Evolutionary conservation across 2,888 invertebrate genomes (phyloP).

Genomic region (Cerceris ruficornis): DNA sequence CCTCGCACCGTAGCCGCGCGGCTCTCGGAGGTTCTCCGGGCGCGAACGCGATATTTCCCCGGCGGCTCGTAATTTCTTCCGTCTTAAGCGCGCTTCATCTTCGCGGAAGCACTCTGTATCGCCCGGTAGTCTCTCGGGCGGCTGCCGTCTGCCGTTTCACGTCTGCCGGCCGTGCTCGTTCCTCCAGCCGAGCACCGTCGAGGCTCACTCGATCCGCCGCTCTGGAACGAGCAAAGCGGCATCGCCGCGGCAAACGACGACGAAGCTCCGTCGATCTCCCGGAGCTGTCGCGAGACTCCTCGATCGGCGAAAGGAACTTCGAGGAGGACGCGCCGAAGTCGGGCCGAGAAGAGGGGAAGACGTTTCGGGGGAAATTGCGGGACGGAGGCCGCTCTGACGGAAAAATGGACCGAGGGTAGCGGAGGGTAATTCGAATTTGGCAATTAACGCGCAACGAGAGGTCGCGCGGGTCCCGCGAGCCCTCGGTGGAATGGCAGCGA

Average conservation of each 20-base stretch:
- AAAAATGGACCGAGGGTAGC: too few species aligned
- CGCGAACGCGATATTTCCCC: constrained; percentile 35
- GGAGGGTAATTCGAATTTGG: not conserved
- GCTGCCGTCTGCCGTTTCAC: not conserved
- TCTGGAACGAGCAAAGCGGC: too few species aligned
- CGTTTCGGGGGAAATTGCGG: too few species aligned
- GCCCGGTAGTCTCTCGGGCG: constrained; percentile 18
- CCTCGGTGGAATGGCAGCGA: constrained; percentile 24
- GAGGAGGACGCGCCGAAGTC: too few species aligned
- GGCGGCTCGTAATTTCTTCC: constrained; percentile 43
- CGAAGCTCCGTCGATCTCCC: too few species aligned
- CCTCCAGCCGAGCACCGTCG: too few species aligned
- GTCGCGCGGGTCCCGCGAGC: constrained; percentile 22
- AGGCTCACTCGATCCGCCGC: too few species aligned
- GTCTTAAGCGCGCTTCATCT: constrained; percentile 46
- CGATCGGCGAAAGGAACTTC: too few species aligned
- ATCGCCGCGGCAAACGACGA: too few species aligned
- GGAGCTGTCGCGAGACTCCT: too few species aligned
- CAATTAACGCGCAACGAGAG: not conserved
- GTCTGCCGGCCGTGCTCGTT: not conserved
- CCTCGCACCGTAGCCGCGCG: not conserved
- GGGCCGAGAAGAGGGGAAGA: too few species aligned
- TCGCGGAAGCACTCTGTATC: constrained; percentile 33
- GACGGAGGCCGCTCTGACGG: too few species aligned
- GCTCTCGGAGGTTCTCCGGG: constrained; percentile 15